phyloP scores from a whole-genome alignment of 1,140 invertebrate genomes.

The Periplaneta americana region DNA sequence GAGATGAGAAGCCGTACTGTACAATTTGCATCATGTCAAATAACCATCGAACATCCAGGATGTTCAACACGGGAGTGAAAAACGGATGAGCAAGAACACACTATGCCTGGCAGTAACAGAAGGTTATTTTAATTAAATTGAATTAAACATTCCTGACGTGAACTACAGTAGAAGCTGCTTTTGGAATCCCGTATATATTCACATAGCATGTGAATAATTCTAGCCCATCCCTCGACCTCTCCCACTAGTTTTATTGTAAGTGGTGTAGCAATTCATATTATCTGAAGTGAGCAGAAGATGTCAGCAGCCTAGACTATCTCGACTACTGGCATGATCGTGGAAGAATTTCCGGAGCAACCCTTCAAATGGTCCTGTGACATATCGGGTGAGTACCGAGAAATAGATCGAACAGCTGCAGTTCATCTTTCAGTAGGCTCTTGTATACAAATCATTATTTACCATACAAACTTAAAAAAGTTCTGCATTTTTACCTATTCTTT shows the following conservation, averaged over 20 bases:
- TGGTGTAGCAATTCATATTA: no score
- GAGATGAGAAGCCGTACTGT: background rate
- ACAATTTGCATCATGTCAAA: background rate
- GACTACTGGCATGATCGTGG: background rate
- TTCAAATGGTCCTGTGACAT: background rate
- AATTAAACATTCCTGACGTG: background rate
- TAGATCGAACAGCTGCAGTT: background rate
- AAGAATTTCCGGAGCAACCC: background rate
- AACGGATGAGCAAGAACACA: background rate
- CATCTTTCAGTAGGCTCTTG: background rate
- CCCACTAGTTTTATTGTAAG: no score
- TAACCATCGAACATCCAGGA: background rate
- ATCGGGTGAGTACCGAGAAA: background rate
- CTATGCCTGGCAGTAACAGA: background rate
- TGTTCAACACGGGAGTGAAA: background rate
- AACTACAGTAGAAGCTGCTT: background rate
- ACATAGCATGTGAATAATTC: background rate
- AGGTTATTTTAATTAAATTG: background rate
- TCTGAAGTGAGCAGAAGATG: no score
- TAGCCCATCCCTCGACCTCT: background rate
- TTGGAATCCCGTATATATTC: background rate
- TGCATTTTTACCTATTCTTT: background rate
- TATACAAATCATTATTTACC: background rate
- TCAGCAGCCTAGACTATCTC: no score
- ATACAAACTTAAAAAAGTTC: background rate